Percentiles rank a stretch among this genome's conserved stretches.
Evolutionary conservation across 2,797 vertebrate genomes (phyloP).

Genomic region (Lutjanus argentimaculatus): DNA sequence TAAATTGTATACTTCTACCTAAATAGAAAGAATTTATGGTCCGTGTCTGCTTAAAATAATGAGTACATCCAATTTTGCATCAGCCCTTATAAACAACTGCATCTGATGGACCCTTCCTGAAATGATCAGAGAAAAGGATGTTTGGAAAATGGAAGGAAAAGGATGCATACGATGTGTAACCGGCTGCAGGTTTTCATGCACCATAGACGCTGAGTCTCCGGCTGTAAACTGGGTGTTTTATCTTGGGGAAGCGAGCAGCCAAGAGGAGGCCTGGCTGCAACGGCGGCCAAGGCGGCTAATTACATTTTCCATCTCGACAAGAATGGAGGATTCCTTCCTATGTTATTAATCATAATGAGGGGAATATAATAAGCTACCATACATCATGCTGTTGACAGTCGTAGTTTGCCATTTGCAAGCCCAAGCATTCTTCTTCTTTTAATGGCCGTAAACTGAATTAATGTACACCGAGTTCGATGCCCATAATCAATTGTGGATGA

Average conservation of each 20-base stretch:
- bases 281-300: slow-evolving; percentile 84
- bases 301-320: slow-evolving; percentile 86
- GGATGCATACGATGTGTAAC: slow-evolving; percentile 23
- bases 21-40: background rate
- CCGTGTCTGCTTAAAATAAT: background rate
- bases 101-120: background rate
- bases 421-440: slow-evolving; percentile 83
- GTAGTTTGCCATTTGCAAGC: slow-evolving; percentile 83
- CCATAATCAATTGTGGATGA: slow-evolving; percentile 78
- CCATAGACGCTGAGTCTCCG: slow-evolving; percentile 37
- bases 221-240: slow-evolving; percentile 72
- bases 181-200: slow-evolving; percentile 43
- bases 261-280: slow-evolving; percentile 74
- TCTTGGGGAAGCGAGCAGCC: slow-evolving; percentile 72
- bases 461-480: slow-evolving; percentile 71
- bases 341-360: slow-evolving; percentile 90
- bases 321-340: slow-evolving; percentile 84
- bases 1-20: background rate
- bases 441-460: slow-evolving; percentile 84
- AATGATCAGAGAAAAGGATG: background rate
- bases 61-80: background rate
- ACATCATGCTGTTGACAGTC: slow-evolving; percentile 83
- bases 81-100: background rate
- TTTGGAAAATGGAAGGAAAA: slow-evolving; percentile 3
- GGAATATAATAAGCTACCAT: slow-evolving; percentile 85